Percentiles rank a stretch among this genome's conserved stretches.
These are phyloP conservation scores for Druceiella hillmani DNA, from an alignment of 2,888 invertebrate genomes.

Conservation along the genomic window DNA sequence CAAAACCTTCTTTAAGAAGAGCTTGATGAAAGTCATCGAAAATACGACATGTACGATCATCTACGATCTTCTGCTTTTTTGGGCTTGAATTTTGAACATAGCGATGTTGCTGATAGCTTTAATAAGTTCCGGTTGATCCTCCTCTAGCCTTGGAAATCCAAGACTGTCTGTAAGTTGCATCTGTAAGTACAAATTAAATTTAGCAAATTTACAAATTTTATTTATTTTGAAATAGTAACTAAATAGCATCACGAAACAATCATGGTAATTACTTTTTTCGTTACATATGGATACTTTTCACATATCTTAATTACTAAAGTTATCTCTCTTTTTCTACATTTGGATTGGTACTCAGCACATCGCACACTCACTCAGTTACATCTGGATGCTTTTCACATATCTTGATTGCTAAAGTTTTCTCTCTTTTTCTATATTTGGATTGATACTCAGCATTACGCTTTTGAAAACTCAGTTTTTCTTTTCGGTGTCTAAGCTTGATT, in stretches of 20 bases:
- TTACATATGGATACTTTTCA: conserved; percentile 7
- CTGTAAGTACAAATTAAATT: conserved; percentile 4
- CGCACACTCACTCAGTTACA: conserved; percentile 5
- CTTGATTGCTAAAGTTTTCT: conserved; percentile 4
- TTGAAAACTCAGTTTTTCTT: conserved; percentile 6
- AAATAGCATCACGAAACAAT: conserved; percentile 1
- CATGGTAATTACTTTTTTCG: conserved; percentile 7
- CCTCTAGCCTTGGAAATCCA: conserved; percentile 7
- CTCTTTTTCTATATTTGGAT: conserved; percentile 6
- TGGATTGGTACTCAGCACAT: conserved; percentile 7
- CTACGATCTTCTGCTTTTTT: conserved; percentile 5
- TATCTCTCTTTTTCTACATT: conserved; percentile 5
- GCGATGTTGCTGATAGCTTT: conserved; percentile 8
- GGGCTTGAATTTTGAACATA: conserved; percentile 6
- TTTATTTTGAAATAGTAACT: conserved; percentile 3
- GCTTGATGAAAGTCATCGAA: conserved; percentile 6
- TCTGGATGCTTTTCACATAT: conserved; percentile 6
- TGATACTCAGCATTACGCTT: conserved; percentile 7
- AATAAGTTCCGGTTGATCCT: conserved; percentile 5
- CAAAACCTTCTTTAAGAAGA: conserved; percentile 6
- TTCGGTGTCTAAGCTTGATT: conserved; percentile 1
- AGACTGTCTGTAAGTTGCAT: conserved; percentile 6
- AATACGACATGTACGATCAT: conserved; percentile 5
- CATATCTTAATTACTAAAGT: conserved; percentile 4
- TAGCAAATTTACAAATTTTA: conserved; percentile 2